These are phyloP conservation scores for Antheraea assamensis DNA, from an alignment of 2,888 invertebrate genomes.

Conservation along the genomic window DNA sequence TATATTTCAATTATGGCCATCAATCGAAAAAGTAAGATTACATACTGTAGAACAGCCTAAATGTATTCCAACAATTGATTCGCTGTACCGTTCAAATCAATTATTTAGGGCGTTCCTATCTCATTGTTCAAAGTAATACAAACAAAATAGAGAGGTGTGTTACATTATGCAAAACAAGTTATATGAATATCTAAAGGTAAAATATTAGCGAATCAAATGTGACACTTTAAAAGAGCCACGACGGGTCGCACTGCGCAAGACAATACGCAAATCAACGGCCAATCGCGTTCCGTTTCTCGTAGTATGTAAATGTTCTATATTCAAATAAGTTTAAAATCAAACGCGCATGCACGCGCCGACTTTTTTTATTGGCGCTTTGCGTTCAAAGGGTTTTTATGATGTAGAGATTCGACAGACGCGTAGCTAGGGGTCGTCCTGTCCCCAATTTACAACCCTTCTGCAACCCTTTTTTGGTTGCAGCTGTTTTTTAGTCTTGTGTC, in stretches of 20 bases:
- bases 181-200: slow-evolving; percentile 33
- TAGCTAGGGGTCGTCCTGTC: slow-evolving; percentile 37
- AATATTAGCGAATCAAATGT: slow-evolving; percentile 65
- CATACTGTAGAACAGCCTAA: neutral
- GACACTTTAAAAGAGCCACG: slow-evolving; percentile 56
- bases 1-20: neutral
- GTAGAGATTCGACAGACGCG: slow-evolving; percentile 35
- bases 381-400: slow-evolving; percentile 52
- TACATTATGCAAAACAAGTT: slow-evolving; percentile 32
- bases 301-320: slow-evolving; percentile 78
- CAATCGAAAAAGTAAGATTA: neutral
- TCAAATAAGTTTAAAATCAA: slow-evolving; percentile 81
- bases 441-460: slow-evolving; percentile 64
- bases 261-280: slow-evolving; percentile 63
- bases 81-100: neutral
- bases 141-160: neutral
- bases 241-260: slow-evolving; percentile 61
- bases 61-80: neutral
- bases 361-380: slow-evolving; percentile 76
- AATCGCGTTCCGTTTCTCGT: slow-evolving; percentile 54
- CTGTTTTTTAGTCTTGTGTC: slow-evolving; percentile 65
- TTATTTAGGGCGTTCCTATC: neutral
- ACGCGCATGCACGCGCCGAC: slow-evolving; percentile 76
- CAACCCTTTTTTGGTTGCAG: slow-evolving; percentile 71
- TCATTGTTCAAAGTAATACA: neutral